phyloP scores from a whole-genome alignment of 2,888 invertebrate genomes.

The Sarcophaga carnaria region DNA sequence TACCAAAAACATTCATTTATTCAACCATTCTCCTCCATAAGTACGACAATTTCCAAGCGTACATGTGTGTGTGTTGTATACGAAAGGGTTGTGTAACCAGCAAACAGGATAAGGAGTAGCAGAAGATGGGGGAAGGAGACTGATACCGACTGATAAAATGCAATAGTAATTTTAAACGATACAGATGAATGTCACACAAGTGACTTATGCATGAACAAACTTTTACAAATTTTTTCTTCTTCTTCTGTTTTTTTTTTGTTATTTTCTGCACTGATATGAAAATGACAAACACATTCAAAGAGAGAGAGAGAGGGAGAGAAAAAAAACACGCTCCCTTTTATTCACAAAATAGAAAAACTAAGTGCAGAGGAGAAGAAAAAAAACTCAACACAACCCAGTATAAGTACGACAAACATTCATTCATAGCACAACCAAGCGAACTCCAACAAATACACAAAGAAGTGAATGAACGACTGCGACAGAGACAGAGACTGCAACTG shows the following conservation, averaged over 20 bases:
- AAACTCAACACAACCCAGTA: not conserved
- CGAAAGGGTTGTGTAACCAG: not conserved
- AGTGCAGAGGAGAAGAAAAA: not conserved
- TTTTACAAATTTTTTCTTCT: constrained; percentile 31
- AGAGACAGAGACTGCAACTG: no score
- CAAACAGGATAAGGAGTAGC: not conserved
- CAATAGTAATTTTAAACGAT: constrained; percentile 61
- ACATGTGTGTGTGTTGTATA: not conserved
- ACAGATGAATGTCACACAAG: constrained; percentile 65
- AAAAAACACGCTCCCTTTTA: not conserved
- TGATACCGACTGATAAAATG: constrained; percentile 46
- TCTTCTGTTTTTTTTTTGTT: not conserved
- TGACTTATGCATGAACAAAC: constrained; percentile 61
- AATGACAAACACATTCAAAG: constrained; percentile 38
- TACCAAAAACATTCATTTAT: not conserved
- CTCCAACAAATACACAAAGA: not conserved
- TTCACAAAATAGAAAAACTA: not conserved
- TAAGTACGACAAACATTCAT: not conserved
- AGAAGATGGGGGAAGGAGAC: not conserved
- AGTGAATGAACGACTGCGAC: not conserved
- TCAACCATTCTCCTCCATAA: not conserved
- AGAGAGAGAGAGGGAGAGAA: no score
- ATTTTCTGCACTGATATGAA: constrained; percentile 1
- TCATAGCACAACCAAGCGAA: not conserved
- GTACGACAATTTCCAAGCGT: not conserved